These are phyloP conservation scores for Dendroctonus ponderosae DNA, from an alignment of 1,140 invertebrate genomes.

Conservation along the genomic window DNA sequence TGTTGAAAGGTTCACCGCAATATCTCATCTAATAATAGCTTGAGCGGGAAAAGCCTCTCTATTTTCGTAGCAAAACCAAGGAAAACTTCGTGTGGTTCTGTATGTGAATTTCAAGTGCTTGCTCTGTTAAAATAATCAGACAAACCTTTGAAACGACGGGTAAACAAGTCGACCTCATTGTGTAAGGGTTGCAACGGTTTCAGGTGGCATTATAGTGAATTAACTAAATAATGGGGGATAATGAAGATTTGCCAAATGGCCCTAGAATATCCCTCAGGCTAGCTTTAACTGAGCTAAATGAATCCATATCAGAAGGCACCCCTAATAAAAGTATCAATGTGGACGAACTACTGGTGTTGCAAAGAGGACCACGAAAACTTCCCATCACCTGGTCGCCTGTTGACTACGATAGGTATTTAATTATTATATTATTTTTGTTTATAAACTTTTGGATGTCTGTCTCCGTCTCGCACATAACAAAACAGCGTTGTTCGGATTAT, in stretches of 20 bases:
- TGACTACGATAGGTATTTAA: slow-evolving; percentile 42
- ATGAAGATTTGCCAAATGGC: slow-evolving; percentile 26
- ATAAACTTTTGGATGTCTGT: too few relatives aligned
- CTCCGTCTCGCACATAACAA: too few relatives aligned
- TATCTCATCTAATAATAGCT: slow-evolving; percentile 15
- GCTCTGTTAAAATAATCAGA: too few relatives aligned
- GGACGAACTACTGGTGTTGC: slow-evolving; percentile 47
- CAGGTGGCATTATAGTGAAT: too few relatives aligned
- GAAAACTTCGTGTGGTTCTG: too few relatives aligned
- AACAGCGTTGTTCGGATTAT: too few relatives aligned
- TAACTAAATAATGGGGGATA: slow-evolving; percentile 37
- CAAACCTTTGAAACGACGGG: too few relatives aligned
- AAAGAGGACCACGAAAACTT: slow-evolving; percentile 44
- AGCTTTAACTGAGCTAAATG: slow-evolving; percentile 43
- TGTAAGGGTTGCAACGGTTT: slow-evolving; percentile 17
- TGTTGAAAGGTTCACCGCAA: background rate
- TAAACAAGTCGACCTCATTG: too few relatives aligned
- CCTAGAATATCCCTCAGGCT: slow-evolving; percentile 38
- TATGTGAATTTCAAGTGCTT: too few relatives aligned
- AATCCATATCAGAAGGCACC: slow-evolving; percentile 23
- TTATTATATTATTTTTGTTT: too few relatives aligned
- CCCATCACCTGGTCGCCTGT: slow-evolving; percentile 49
- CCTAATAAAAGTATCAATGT: slow-evolving; percentile 43
- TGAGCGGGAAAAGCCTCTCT: slow-evolving; percentile 12
- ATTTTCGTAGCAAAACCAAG: too few relatives aligned